A percentile compares a stretch with the other conserved stretches of the same genome.
These are phyloP conservation scores for Gallinago paraguaiae DNA, from an alignment of 2,113 vertebrate species.

Conservation along the genomic window DNA sequence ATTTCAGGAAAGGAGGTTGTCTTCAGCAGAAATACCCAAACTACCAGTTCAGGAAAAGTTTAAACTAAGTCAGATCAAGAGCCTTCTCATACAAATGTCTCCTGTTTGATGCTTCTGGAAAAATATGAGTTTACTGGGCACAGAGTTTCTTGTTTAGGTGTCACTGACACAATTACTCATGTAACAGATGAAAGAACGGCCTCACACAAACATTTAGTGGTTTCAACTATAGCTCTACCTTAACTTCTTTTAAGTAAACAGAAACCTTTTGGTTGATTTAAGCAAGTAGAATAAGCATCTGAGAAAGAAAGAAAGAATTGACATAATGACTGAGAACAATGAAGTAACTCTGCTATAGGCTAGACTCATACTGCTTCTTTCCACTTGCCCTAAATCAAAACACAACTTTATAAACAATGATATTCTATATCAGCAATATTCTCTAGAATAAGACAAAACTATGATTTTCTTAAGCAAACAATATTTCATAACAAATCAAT, in stretches of 20 bases:
- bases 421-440: neutral
- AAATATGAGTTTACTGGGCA: neutral
- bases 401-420: rapidly evolving
- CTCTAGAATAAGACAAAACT: neutral
- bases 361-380: neutral
- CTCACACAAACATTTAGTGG: neutral
- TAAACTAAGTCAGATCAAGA: neutral
- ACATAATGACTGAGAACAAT: neutral
- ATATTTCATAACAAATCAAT: neutral
- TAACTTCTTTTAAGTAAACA: neutral
- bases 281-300: neutral
- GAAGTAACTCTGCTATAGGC: neutral
- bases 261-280: neutral
- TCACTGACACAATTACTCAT: neutral
- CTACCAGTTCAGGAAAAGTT: neutral
- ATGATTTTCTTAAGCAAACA: neutral
- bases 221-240: neutral
- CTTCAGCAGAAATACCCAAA: neutral
- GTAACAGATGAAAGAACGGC: neutral
- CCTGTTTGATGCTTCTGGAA: neutral
- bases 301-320: neutral
- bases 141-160: neutral
- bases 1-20: neutral
- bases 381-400: neutral
- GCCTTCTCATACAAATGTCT: neutral